These are phyloP conservation scores for Brevimyrus niger DNA, from an alignment of 2,113 vertebrate species.

Conservation along the genomic window DNA sequence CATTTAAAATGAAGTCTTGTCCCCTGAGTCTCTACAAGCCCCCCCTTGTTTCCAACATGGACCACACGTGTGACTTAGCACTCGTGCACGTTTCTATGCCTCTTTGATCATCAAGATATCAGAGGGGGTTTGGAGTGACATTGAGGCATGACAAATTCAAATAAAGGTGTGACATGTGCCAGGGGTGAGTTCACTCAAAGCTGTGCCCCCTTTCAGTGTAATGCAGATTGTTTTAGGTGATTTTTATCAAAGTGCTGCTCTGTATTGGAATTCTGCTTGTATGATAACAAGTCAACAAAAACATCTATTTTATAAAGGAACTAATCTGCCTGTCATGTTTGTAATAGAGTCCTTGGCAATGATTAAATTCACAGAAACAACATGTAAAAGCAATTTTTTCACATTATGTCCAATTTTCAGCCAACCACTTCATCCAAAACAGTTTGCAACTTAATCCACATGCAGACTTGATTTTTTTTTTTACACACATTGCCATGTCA, in stretches of 20 bases:
- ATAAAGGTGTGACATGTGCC: background rate
- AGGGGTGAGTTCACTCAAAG: background rate
- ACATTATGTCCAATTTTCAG: background rate
- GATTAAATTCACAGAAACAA: background rate
- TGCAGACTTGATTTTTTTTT: background rate
- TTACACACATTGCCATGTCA: background rate
- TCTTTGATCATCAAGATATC: background rate
- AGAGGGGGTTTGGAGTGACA: background rate
- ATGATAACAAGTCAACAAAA: background rate
- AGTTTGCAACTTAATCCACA: background rate
- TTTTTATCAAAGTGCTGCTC: background rate
- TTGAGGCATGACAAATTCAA: background rate
- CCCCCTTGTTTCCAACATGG: background rate
- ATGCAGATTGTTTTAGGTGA: background rate
- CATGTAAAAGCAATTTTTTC: background rate
- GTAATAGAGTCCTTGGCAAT: background rate
- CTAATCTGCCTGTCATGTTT: background rate
- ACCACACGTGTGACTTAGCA: background rate
- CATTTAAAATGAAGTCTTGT: background rate
- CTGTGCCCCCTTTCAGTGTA: background rate
- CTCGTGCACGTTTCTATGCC: background rate
- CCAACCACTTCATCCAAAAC: background rate
- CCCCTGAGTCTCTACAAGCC: background rate
- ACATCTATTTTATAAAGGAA: background rate
- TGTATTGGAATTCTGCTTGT: background rate